phyloP scores from a whole-genome alignment of 1,140 invertebrate genomes.

The Gerris buenoi region DNA sequence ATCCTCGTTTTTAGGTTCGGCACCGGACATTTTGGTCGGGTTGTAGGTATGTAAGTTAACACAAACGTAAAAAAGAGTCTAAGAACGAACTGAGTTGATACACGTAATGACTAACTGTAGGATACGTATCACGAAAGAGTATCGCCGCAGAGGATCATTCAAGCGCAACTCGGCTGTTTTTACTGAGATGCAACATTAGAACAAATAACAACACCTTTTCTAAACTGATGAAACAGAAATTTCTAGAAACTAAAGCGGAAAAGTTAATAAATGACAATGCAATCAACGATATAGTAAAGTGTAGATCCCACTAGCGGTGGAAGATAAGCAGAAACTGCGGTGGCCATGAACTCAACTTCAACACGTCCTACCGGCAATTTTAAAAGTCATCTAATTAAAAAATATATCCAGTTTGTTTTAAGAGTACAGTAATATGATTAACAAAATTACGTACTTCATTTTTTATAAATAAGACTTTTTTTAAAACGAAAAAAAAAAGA shows the following conservation, averaged over 20 bases:
- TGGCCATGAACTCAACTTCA: background rate
- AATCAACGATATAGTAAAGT: background rate
- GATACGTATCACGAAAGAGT: too few species aligned
- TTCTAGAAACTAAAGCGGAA: background rate
- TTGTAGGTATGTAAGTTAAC: background rate
- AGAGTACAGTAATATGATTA: too few species aligned
- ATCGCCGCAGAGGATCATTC: background rate
- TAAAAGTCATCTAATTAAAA: too few species aligned
- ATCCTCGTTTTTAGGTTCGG: constrained; percentile 47
- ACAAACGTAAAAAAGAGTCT: background rate
- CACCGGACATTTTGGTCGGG: background rate
- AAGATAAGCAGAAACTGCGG: background rate
- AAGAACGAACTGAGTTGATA: too few species aligned
- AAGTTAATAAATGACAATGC: background rate
- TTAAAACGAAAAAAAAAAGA: background rate
- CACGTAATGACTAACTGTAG: too few species aligned
- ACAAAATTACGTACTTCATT: background rate
- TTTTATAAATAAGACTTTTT: background rate
- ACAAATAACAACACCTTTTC: background rate
- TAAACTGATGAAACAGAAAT: background rate
- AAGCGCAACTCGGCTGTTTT: background rate
- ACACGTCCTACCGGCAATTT: too few species aligned
- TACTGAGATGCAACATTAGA: background rate
- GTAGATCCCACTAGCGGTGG: background rate
- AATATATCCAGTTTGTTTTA: too few species aligned